These are phyloP conservation scores for Macrostomum lignano DNA, from an alignment of 1,140 invertebrate species.

Conservation along the genomic window DNA sequence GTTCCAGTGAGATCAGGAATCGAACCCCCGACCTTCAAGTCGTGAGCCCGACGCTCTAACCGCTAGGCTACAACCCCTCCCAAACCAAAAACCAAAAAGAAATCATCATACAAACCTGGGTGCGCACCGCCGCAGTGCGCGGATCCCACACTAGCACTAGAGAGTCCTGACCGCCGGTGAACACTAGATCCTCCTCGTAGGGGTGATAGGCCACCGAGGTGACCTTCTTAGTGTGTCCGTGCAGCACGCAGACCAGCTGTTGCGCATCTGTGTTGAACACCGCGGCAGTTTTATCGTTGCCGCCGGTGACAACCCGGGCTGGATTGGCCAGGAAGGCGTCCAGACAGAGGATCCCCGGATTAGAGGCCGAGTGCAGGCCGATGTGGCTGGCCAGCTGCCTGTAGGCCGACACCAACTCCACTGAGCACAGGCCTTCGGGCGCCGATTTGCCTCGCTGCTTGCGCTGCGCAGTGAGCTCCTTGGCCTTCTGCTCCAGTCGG, in stretches of 20 bases:
- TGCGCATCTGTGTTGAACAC: conserved; percentile 94
- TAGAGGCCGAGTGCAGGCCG: conserved; percentile 76
- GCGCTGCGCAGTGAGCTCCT: conserved; percentile 69
- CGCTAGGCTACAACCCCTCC: too few relatives aligned
- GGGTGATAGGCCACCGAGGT: conserved; percentile 27
- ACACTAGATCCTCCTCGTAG: conserved; percentile 36
- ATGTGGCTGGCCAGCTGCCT: conserved; percentile 51
- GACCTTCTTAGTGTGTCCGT: conserved; percentile 72
- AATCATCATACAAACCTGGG: too few relatives aligned
- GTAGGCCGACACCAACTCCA: conserved; percentile 53
- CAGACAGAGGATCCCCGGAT: conserved; percentile 70
- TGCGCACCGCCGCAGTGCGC: conserved; percentile 52
- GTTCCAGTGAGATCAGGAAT: too few relatives aligned
- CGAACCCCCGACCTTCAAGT: too few relatives aligned
- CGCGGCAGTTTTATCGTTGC: conserved; percentile 83
- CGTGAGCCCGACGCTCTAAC: too few relatives aligned
- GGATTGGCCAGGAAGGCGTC: conserved; percentile 70
- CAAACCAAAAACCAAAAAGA: too few relatives aligned
- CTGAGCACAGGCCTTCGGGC: conserved; percentile 59
- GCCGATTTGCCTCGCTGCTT: conserved; percentile 73
- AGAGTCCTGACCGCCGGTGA: conserved; percentile 73
- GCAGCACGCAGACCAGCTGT: conserved; percentile 71
- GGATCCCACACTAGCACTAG: conserved; percentile 83
- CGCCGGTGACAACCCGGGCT: conserved; percentile 65
- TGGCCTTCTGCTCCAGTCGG: conserved; percentile 65